These are phyloP conservation scores for Lepisosteus osseus DNA, from an alignment of 2,113 vertebrate species.

Conservation along the genomic window DNA sequence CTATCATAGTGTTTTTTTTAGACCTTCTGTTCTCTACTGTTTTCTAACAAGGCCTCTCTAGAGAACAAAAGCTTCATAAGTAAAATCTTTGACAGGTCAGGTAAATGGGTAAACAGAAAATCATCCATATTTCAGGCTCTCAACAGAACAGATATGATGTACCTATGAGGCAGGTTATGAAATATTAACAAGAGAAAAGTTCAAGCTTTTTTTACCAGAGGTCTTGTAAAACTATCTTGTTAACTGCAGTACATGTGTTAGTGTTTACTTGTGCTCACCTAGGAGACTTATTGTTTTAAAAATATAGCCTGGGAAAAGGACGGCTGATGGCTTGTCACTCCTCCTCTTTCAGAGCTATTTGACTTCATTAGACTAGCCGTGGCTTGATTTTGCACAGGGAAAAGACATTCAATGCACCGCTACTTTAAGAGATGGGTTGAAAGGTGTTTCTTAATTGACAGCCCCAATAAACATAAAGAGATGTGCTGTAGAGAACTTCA, in stretches of 20 bases:
- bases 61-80: conserved; percentile 38
- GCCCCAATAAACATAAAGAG: background rate
- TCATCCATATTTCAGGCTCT: conserved; percentile 73
- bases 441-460: conserved; percentile 5
- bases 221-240: conserved; percentile 47
- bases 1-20: no score
- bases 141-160: conserved; percentile 51
- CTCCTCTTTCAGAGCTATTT: background rate
- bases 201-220: conserved; percentile 56
- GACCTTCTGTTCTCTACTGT: conserved; percentile 30
- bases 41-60: conserved; percentile 52
- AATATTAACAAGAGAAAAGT: conserved; percentile 72
- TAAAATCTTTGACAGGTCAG: conserved; percentile 59
- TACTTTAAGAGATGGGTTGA: background rate
- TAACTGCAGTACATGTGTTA: conserved; percentile 44
- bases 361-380: background rate
- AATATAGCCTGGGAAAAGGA: background rate
- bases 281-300: background rate
- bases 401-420: background rate
- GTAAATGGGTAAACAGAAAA: conserved; percentile 68
- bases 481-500: background rate
- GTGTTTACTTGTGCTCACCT: conserved; percentile 25
- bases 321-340: background rate
- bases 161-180: conserved; percentile 52
- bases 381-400: no score